A percentile compares a stretch with the other conserved stretches of the same genome.
Conservation (phyloP, 23 tunicate species). For the Trididemnum clinides region DNA sequence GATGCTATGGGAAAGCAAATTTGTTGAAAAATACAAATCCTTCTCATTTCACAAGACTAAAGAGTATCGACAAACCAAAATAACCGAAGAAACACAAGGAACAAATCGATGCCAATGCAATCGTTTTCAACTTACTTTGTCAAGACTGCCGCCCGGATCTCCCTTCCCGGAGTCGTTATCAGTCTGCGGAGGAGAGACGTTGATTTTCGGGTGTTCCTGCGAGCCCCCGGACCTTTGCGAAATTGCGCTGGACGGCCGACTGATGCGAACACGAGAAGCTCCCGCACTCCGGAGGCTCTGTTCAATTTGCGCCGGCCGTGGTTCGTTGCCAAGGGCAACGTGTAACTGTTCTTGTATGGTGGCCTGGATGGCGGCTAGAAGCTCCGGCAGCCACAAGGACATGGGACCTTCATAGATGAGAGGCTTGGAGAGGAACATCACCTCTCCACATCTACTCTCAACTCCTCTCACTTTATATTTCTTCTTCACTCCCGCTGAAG, state of each 20-base stretch:
- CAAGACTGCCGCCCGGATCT: background rate
- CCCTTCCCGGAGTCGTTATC: conserved; percentile 23
- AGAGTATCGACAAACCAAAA: too few species aligned
- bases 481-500: conserved; percentile 57
- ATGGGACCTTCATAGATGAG: conserved; percentile 79
- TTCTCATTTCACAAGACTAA: too few species aligned
- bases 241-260: conserved; percentile 93
- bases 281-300: conserved; percentile 74
- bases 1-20: too few species aligned
- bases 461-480: conserved; percentile 77
- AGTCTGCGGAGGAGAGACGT: conserved; percentile 38
- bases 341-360: conserved; percentile 85
- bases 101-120: background rate
- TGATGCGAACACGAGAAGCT: conserved; percentile 84
- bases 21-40: too few species aligned
- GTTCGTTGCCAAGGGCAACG: conserved; percentile 90
- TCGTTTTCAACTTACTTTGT: conserved; percentile 1
- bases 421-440: conserved; percentile 43
- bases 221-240: conserved; percentile 68
- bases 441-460: conserved; percentile 74
- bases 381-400: conserved; percentile 87
- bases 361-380: conserved; percentile 57
- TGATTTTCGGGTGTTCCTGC: conserved; percentile 42
- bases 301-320: conserved; percentile 78
- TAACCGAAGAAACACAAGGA: background rate